Evolutionary conservation across 2,113 vertebrate species (phyloP).

Genomic region (Cheirogaleus medius): DNA sequence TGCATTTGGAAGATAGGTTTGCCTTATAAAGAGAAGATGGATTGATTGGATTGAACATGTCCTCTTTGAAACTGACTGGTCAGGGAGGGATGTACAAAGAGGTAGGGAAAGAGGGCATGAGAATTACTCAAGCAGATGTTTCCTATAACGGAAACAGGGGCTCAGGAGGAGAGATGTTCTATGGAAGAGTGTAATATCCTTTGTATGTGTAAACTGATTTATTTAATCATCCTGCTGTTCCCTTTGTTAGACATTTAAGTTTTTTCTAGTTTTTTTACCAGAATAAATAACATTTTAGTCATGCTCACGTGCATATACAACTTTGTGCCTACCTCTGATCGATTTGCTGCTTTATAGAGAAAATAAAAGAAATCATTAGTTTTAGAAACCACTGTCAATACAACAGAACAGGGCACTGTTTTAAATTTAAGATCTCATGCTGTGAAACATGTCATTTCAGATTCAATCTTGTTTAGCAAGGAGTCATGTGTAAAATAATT

Average conservation of each 20-base stretch:
- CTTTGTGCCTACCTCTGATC: not conserved
- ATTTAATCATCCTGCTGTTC: accelerated
- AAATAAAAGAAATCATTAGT: not conserved
- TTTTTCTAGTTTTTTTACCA: not conserved
- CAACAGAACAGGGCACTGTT: not conserved
- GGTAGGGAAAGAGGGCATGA: not conserved
- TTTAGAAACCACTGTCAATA: not conserved
- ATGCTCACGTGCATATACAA: not conserved
- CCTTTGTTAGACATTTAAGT: not conserved
- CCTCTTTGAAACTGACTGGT: not conserved
- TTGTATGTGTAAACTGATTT: not conserved
- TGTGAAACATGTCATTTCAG: not conserved
- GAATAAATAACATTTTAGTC: slow-evolving; percentile 5
- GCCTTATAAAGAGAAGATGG: not conserved
- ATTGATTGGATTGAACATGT: not conserved
- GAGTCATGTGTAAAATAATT: slow-evolving; percentile 4
- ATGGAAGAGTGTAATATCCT: not conserved
- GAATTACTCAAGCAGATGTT: not conserved
- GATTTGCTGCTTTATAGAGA: not conserved
- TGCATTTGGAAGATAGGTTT: not conserved
- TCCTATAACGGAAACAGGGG: not conserved
- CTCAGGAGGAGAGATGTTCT: not conserved
- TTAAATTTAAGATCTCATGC: not conserved
- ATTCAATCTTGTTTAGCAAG: not conserved
- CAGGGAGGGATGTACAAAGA: not conserved